Evolutionary conservation across 1,140 invertebrate genomes (phyloP), one percentile per base, ranked within the genome.

Genomic region (Palaemon carinicauda): DNA sequence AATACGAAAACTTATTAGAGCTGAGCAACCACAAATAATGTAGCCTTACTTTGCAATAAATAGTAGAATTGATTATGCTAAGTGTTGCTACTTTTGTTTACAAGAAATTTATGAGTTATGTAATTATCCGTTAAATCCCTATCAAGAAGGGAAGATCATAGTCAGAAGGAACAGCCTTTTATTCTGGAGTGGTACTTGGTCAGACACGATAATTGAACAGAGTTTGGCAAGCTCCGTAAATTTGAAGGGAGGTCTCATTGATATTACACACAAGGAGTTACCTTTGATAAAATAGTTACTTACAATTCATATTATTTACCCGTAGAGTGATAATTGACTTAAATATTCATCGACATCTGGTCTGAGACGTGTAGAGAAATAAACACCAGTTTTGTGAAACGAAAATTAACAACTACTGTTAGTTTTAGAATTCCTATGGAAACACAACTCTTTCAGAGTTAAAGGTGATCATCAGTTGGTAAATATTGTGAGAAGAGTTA

Each of bases 111-210:
- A 79, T 19, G 74, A 77, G n/a, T 24, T 52, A 50, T n/a, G 51
- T 0, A 15, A 17, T n/a, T 79, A 14, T 79, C 21, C 53, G 3
- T 17, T 53, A 7, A 24, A 5, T 21, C 51, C 21, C 15, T 41
- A 4, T 41, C 33, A 41, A 41, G 33, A 41, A 41, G 33, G 33
- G 33, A 41, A 41, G 33, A 4, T 33, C 15, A 50, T 4, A 24
- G 77, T 79, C 21, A 50, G 41, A 27, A 19, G 77, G 15, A 79
- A 53, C 1, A 33, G 14, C n/a, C 51, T 21, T 24, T 10, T 52
- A 0, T 79, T 53, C 77, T 79, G 77, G 77, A 21, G 41, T 79
- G 77, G 77, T n/a, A n/a, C n/a, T n/a, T n/a, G n/a, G n/a, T n/a
- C n/a, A n/a, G n/a, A n/a, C n/a, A n/a, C n/a, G n/a, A 53, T 27